These are phyloP conservation scores for Liparis tanakae DNA, from an alignment of 2,797 vertebrate species.

Conservation along the genomic window DNA sequence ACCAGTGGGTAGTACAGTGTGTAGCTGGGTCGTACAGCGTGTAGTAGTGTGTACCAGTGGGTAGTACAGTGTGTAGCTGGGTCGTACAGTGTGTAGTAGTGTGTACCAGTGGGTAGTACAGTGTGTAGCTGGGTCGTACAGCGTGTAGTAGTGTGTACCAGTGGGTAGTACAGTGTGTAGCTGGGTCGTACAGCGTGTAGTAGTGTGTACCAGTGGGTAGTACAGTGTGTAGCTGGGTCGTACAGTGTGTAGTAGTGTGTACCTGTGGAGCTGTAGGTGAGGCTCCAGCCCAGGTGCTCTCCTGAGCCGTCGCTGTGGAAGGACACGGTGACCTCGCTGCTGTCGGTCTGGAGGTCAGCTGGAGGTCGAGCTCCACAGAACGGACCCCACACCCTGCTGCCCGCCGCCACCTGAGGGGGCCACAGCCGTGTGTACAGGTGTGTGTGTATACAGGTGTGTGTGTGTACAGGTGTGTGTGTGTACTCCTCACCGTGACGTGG, in stretches of 20 bases:
- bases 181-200: too few relatives aligned
- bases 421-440: background rate
- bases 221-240: too few relatives aligned
- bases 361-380: slow-evolving; percentile 90
- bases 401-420: slow-evolving; percentile 84
- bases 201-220: background rate
- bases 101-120: background rate
- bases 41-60: too few relatives aligned
- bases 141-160: background rate
- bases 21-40: too few relatives aligned
- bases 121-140: too few relatives aligned
- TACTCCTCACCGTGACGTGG: slow-evolving; percentile 86
- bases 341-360: slow-evolving; percentile 85
- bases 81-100: too few relatives aligned
- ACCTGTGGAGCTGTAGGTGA: slow-evolving; percentile 83
- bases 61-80: too few relatives aligned
- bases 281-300: slow-evolving; percentile 92
- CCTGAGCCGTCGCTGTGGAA: slow-evolving; percentile 95
- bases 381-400: slow-evolving; percentile 83
- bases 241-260: too few relatives aligned
- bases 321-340: slow-evolving; percentile 79
- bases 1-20: too few relatives aligned
- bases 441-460: too few relatives aligned
- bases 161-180: background rate
- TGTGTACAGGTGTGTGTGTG: background rate